Evolutionary conservation across 2,797 vertebrate species (phyloP).

Genomic region (Tragopan temminckii): DNA sequence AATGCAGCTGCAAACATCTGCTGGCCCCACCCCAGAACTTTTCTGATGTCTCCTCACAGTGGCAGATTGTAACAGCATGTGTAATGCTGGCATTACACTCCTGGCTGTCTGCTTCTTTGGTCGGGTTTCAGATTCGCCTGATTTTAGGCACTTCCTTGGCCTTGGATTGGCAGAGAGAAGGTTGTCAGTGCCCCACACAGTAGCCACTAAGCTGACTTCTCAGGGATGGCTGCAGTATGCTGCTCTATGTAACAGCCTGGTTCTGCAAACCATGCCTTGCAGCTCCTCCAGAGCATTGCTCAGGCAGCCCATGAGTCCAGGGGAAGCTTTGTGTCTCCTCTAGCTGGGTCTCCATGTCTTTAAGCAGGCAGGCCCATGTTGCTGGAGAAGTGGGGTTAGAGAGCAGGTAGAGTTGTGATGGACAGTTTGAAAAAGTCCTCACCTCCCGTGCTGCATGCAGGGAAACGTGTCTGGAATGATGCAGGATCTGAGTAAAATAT

Average conservation of each 20-base stretch:
- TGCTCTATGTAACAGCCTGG: fast-evolving
- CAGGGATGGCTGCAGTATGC: not conserved
- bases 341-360: not conserved
- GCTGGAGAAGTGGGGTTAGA: not conserved
- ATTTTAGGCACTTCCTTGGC: not conserved
- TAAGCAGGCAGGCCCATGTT: not conserved
- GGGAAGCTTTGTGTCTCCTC: not conserved
- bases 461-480: not conserved
- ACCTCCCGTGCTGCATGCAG: too few relatives aligned
- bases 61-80: not conserved
- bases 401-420: not conserved
- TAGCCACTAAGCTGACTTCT: not conserved
- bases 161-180: not conserved
- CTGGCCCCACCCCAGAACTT: not conserved
- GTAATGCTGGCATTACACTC: not conserved
- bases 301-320: not conserved
- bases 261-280: not conserved
- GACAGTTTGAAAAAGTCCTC: not conserved
- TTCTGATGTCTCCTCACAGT: not conserved
- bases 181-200: not conserved
- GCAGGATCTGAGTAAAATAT: not conserved
- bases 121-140: not conserved
- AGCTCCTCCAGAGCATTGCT: not conserved
- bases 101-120: not conserved
- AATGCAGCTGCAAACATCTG: not conserved